These are phyloP conservation scores for Dicroscelio sp. DNA, from an alignment of 2,888 invertebrate species.

Conservation along the genomic window DNA sequence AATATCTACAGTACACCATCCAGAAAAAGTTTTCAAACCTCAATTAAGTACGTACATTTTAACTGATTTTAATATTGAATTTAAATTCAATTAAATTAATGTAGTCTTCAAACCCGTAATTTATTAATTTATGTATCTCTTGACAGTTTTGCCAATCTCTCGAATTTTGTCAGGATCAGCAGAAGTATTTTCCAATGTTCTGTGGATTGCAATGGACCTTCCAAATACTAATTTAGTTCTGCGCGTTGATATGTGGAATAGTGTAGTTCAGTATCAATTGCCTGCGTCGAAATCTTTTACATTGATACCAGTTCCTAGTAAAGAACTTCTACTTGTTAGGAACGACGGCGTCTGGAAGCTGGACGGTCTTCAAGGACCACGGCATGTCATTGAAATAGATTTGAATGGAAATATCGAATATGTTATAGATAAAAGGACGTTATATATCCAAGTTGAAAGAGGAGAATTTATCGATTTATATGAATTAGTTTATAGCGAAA, in stretches of 20 bases:
- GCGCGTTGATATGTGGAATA: constrained; percentile 84
- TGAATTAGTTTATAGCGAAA: neutral
- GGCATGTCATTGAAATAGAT: constrained; percentile 74
- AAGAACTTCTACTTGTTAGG: constrained; percentile 86
- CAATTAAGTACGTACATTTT: constrained; percentile 54
- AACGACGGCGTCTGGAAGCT: constrained; percentile 89
- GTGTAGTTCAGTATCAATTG: constrained; percentile 82
- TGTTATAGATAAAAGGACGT: neutral
- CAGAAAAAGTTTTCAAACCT: constrained; percentile 26
- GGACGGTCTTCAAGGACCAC: constrained; percentile 86
- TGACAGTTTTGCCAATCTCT: constrained; percentile 84
- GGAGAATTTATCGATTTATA: neutral
- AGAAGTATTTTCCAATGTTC: constrained; percentile 60
- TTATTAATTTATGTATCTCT: too few relatives aligned
- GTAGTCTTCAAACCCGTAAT: too few relatives aligned
- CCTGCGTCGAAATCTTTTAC: constrained; percentile 78
- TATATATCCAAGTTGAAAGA: neutral
- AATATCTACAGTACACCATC: constrained; percentile 50
- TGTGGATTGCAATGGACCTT: constrained; percentile 87
- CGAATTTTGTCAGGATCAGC: constrained; percentile 84
- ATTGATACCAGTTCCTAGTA: constrained; percentile 74
- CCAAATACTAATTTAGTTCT: constrained; percentile 84
- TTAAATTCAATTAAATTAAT: neutral
- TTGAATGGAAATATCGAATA: constrained; percentile 60
- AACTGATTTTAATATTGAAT: constrained; percentile 26